Evolutionary conservation across 2,113 vertebrate species (phyloP).

Genomic region (Leptobrachium leishanense): DNA sequence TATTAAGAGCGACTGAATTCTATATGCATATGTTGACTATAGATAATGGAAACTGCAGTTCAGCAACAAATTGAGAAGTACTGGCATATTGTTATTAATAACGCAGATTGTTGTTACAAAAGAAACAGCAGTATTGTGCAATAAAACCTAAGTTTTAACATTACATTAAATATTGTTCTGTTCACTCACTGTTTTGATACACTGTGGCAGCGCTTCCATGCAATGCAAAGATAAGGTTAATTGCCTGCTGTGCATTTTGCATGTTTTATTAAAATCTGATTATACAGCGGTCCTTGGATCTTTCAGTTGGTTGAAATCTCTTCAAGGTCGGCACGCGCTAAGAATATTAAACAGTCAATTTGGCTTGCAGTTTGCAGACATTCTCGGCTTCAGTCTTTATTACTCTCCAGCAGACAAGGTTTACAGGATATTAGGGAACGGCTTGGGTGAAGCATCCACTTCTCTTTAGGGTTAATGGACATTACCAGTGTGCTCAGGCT

Average conservation of each 20-base stretch:
- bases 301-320: neutral
- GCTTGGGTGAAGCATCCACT: too few relatives aligned
- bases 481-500: too few relatives aligned
- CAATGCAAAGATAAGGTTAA: conserved; percentile 25
- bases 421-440: too few relatives aligned
- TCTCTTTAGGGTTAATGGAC: too few relatives aligned
- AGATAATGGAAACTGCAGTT: too few relatives aligned
- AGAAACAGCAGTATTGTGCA: too few relatives aligned
- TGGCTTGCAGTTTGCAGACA: conserved; percentile 6
- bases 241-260: conserved; percentile 14
- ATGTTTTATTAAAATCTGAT: conserved; percentile 42
- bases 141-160: neutral
- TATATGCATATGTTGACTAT: too few relatives aligned
- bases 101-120: too few relatives aligned
- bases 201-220: neutral
- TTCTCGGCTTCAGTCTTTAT: neutral
- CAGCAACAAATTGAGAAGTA: too few relatives aligned
- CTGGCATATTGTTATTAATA: too few relatives aligned
- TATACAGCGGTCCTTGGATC: conserved; percentile 27
- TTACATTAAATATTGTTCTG: conserved; percentile 13
- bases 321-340: conserved; percentile 21
- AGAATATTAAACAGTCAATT: conserved; percentile 36
- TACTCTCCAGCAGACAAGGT: conserved; percentile 9
- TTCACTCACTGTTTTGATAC: conserved; percentile 2
- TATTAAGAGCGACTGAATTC: too few relatives aligned